phyloP scores from a whole-genome alignment of 92 coral and sea anemone species.

The Micromussa lordhowensis region DNA sequence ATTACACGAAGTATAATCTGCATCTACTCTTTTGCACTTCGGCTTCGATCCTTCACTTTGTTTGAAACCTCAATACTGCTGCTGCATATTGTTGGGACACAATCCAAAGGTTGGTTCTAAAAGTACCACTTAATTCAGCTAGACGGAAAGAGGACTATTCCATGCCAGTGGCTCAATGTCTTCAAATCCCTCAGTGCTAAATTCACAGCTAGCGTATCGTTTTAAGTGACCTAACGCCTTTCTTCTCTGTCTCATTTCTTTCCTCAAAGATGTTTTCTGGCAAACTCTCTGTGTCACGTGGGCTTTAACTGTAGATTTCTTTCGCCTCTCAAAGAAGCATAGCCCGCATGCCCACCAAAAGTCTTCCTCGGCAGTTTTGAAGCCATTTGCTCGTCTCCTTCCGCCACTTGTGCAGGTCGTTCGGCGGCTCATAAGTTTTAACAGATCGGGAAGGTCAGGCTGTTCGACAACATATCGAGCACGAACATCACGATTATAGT shows the following conservation, averaged over 20 bases:
- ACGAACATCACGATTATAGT: constrained; percentile 68
- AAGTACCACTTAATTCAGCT: neutral
- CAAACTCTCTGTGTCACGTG: constrained; percentile 79
- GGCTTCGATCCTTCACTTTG: neutral
- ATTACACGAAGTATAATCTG: neutral
- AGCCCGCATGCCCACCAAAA: constrained; percentile 82
- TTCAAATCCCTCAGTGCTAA: constrained; percentile 27
- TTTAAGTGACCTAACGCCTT: constrained; percentile 44
- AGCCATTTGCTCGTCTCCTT: constrained; percentile 79
- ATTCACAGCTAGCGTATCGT: constrained; percentile 52
- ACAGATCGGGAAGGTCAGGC: constrained; percentile 75
- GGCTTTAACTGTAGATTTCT: constrained; percentile 81
- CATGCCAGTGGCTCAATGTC: constrained; percentile 25
- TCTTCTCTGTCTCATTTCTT: constrained; percentile 56
- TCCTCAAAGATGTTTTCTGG: constrained; percentile 63
- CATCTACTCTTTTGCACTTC: neutral
- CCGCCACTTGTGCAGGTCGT: constrained; percentile 42
- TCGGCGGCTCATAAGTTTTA: constrained; percentile 73
- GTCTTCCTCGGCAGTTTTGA: constrained; percentile 77
- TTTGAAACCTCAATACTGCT: neutral
- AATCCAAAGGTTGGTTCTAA: neutral
- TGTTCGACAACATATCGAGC: constrained; percentile 77
- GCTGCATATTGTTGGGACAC: neutral
- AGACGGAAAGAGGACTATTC: constrained; percentile 48
- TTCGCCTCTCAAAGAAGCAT: constrained; percentile 73